Evolutionary conservation across 2,113 vertebrate genomes (phyloP).

Genomic region (Albula glossodonta): DNA sequence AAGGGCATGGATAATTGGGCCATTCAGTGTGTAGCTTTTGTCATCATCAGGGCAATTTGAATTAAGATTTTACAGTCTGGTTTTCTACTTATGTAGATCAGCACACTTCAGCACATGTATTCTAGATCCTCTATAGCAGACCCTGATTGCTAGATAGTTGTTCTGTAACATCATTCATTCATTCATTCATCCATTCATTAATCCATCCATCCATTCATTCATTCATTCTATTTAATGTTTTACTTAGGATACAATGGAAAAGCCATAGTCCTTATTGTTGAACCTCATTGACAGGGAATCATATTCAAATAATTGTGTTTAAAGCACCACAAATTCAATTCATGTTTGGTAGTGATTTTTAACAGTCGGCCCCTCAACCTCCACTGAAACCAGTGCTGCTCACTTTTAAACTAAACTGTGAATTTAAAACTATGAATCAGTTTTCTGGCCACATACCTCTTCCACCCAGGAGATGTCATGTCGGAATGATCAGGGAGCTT

Average conservation of each 20-base stretch:
- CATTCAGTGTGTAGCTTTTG: neutral
- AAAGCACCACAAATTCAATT: neutral
- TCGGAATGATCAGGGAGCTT: neutral
- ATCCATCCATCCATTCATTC: neutral
- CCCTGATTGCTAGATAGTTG: neutral
- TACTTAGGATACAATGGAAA: neutral
- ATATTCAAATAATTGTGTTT: neutral
- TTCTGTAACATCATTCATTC: neutral
- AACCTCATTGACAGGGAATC: neutral
- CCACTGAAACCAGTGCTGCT: no score
- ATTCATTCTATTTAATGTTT: neutral
- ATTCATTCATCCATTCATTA: neutral
- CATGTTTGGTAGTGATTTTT: no score
- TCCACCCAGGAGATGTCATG: neutral
- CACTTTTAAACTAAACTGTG: no score
- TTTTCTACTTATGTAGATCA: neutral
- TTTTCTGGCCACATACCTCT: no score
- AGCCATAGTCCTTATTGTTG: neutral
- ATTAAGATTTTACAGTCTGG: neutral
- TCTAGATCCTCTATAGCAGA: neutral
- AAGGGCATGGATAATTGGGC: constrained; percentile 6
- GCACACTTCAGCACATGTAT: neutral
- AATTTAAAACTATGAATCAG: no score
- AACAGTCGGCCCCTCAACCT: no score
- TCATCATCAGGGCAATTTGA: neutral